Percentiles rank a stretch among this genome's conserved stretches.
Evolutionary conservation across 2,797 vertebrate genomes (phyloP).

Genomic region (Anisognathus igniventris): DNA sequence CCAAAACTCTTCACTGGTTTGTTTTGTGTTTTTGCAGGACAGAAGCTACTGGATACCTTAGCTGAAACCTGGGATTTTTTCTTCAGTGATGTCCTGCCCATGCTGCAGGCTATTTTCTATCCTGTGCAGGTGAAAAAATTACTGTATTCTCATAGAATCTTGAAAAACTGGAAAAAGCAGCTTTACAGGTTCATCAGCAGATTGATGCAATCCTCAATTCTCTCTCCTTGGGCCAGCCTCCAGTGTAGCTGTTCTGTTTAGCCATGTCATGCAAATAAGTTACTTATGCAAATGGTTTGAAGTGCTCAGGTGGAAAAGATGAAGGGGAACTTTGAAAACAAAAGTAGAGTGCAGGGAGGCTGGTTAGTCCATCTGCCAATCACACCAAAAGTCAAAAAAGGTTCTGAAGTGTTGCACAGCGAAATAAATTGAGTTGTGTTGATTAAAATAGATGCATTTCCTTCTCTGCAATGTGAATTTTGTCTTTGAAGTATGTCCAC

Average conservation of each 20-base stretch:
- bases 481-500: neutral
- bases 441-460: neutral
- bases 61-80: conserved; percentile 99
- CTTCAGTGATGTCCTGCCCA: conserved; percentile 94
- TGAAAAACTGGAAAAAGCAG: conserved; percentile 53
- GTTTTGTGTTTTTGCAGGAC: conserved; percentile 78
- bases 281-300: neutral
- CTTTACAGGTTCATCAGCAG: conserved; percentile 12
- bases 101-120: conserved; percentile 97
- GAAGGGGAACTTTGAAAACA: neutral
- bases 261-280: neutral
- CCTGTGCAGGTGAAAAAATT: conserved; percentile 85
- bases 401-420: neutral
- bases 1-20: neutral
- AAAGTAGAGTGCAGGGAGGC: neutral
- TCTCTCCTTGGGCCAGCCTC: neutral
- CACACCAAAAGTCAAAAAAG: neutral
- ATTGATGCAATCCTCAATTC: neutral
- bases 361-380: neutral
- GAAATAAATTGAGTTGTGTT: neutral
- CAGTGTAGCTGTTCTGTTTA: conserved; percentile 4
- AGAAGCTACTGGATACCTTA: conserved; percentile 96
- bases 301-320: neutral
- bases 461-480: neutral
- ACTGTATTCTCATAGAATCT: conserved; percentile 28